Evolutionary conservation across 2,113 vertebrate species (phyloP).

Genomic region (Phycodurus eques): DNA sequence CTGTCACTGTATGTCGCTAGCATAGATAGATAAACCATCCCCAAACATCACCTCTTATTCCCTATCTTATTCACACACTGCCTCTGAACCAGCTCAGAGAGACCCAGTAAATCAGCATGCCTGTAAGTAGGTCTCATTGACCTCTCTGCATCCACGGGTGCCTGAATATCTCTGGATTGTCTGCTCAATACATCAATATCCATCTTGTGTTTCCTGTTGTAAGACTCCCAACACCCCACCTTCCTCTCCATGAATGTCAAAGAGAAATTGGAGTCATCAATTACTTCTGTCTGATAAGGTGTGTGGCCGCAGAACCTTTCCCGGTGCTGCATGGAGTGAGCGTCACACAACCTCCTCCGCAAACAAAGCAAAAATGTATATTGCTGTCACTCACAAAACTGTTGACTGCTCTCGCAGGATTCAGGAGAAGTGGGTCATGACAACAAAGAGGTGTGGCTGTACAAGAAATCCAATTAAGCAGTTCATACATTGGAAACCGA

Average conservation of each 20-base stretch:
- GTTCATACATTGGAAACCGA: constrained; percentile 61
- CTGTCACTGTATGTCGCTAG: neutral
- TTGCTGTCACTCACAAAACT: neutral
- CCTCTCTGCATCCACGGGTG: constrained; percentile 59
- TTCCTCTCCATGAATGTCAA: constrained; percentile 57
- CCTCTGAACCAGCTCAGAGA: constrained; percentile 44
- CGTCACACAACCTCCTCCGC: constrained; percentile 19
- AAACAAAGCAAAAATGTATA: constrained; percentile 40
- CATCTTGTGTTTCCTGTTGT: constrained; percentile 59
- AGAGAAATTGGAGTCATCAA: constrained; percentile 62
- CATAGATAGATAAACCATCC: neutral
- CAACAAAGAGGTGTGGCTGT: constrained; percentile 30
- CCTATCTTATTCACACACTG: constrained; percentile 37
- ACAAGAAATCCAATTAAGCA: constrained; percentile 57
- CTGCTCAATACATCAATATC: constrained; percentile 69
- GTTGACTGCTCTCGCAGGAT: constrained; percentile 31
- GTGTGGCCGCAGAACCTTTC: constrained; percentile 20
- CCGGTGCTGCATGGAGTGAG: constrained; percentile 32
- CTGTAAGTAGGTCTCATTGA: constrained; percentile 69
- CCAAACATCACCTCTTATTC: constrained; percentile 28
- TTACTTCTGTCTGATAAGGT: constrained; percentile 35
- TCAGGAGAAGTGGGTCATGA: constrained; percentile 49
- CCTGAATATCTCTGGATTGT: constrained; percentile 62
- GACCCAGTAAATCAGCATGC: constrained; percentile 63
- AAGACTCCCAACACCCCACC: constrained; percentile 37